A percentile compares a stretch with the other conserved stretches of the same genome.
phyloP scores from a whole-genome alignment of 2,797 vertebrate genomes.

The Peromyscus aztecus region DNA sequence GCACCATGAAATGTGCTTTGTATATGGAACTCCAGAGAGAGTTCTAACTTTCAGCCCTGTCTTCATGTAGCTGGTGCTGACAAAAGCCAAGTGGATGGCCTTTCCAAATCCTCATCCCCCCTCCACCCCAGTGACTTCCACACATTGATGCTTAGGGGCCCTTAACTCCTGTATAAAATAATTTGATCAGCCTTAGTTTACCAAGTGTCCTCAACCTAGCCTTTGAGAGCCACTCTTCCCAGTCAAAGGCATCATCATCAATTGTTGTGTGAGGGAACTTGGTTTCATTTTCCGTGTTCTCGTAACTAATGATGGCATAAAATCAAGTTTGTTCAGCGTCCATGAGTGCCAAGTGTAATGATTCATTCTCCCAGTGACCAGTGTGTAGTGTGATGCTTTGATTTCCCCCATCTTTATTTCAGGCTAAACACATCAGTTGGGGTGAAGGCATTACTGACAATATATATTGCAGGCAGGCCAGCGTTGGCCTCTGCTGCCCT shows the following conservation, averaged over 20 bases:
- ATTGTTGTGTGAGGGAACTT: slow-evolving; percentile 79
- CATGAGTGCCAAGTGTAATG: slow-evolving; percentile 82
- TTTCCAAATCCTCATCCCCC: background rate
- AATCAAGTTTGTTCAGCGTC: slow-evolving; percentile 87
- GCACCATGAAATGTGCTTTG: slow-evolving; percentile 69
- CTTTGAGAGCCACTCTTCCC: slow-evolving; percentile 73
- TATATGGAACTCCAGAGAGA: slow-evolving; percentile 67
- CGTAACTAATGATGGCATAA: slow-evolving; percentile 86
- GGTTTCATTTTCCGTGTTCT: slow-evolving; percentile 85
- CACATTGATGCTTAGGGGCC: slow-evolving; percentile 10
- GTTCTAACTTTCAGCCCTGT: slow-evolving; percentile 65
- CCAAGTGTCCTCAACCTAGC: background rate
- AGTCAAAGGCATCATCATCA: slow-evolving; percentile 79
- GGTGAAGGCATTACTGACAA: slow-evolving; percentile 14
- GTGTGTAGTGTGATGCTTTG: slow-evolving; percentile 72
- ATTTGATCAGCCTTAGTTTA: slow-evolving; percentile 65
- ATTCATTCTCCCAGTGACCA: slow-evolving; percentile 70
- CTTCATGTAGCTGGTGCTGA: slow-evolving; percentile 46
- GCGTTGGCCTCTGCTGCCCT: slow-evolving; percentile 39
- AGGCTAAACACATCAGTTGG: slow-evolving; percentile 47
- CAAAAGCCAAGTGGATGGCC: background rate
- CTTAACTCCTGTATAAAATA: background rate
- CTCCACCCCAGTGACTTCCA: background rate
- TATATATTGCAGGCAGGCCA: slow-evolving; percentile 3
- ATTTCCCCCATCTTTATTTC: slow-evolving; percentile 63